Percentiles rank a stretch among this genome's conserved stretches.
These are phyloP conservation scores for Nansenia antarctica DNA, from an alignment of 2,113 vertebrate genomes.

Conservation along the genomic window DNA sequence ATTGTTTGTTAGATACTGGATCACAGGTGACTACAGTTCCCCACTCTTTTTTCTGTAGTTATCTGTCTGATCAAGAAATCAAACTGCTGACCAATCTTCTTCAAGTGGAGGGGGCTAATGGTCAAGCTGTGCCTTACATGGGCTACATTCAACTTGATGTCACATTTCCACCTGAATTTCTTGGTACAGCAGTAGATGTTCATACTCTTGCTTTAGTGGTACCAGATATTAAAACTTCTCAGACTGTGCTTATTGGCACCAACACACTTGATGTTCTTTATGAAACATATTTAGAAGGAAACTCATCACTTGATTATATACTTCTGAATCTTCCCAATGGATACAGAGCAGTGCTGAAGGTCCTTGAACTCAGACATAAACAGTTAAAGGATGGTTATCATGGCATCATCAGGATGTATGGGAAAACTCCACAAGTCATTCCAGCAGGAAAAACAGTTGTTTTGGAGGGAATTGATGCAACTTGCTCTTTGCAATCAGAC, in stretches of 20 bases:
- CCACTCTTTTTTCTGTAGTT: neutral
- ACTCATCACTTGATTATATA: too few species aligned
- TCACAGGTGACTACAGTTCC: constrained; percentile 23
- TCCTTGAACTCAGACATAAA: constrained; percentile 5
- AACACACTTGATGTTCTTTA: neutral
- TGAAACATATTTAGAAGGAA: neutral
- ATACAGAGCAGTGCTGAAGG: constrained; percentile 11
- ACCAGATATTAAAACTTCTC: neutral
- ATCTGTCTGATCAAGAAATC: neutral
- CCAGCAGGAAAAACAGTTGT: neutral
- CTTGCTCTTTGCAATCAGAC: neutral
- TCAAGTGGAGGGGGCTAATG: constrained; percentile 19
- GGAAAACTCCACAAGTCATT: neutral
- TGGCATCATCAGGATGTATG: constrained; percentile 2
- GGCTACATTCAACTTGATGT: constrained; percentile 12
- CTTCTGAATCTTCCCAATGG: constrained; percentile 7
- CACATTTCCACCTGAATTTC: constrained; percentile 5
- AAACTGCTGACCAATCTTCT: constrained; percentile 9
- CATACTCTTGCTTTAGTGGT: constrained; percentile 7
- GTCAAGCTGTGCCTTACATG: constrained; percentile 21
- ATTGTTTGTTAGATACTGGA: constrained; percentile 12
- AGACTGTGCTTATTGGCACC: constrained; percentile 7
- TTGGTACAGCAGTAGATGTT: constrained; percentile 3
- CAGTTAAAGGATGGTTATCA: neutral
- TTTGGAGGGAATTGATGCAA: constrained; percentile 8